Evolutionary conservation across 1,140 invertebrate genomes (phyloP).

Genomic region (Aphis gossypii): DNA sequence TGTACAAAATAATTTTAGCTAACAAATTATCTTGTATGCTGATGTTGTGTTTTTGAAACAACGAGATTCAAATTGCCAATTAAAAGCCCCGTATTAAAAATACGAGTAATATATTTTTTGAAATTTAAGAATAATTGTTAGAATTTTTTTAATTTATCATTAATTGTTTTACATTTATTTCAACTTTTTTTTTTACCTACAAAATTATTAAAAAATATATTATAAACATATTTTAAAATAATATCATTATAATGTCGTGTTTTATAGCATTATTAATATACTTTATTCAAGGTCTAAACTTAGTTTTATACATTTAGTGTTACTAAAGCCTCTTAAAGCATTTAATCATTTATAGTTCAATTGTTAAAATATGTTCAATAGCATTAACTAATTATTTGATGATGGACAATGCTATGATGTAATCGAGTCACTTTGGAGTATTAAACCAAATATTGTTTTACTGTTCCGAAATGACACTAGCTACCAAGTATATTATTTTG

Average conservation of each 20-base stretch:
- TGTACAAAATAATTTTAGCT: not conserved
- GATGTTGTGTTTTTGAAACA: not conserved
- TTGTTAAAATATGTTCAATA: not conserved
- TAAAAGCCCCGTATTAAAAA: not conserved
- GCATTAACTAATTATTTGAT: not conserved
- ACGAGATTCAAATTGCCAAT: not conserved
- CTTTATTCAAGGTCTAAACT: not conserved
- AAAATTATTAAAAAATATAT: not conserved
- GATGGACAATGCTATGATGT: slow-evolving; percentile 3
- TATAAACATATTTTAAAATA: not conserved
- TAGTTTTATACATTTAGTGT: not conserved
- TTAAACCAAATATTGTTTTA: not conserved
- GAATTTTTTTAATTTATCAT: not conserved
- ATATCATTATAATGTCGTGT: not conserved
- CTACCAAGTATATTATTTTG: not conserved
- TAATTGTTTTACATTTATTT: not conserved
- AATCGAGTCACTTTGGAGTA: not conserved
- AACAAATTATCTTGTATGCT: not conserved
- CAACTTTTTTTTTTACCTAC: too few relatives aligned
- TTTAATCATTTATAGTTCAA: not conserved
- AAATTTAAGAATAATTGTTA: not conserved
- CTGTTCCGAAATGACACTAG: not conserved
- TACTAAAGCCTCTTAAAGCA: not conserved
- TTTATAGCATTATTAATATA: not conserved
- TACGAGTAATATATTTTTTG: not conserved